Evolutionary conservation across 2,797 vertebrate species (phyloP).

Genomic region (Centroberyx gerrardi): DNA sequence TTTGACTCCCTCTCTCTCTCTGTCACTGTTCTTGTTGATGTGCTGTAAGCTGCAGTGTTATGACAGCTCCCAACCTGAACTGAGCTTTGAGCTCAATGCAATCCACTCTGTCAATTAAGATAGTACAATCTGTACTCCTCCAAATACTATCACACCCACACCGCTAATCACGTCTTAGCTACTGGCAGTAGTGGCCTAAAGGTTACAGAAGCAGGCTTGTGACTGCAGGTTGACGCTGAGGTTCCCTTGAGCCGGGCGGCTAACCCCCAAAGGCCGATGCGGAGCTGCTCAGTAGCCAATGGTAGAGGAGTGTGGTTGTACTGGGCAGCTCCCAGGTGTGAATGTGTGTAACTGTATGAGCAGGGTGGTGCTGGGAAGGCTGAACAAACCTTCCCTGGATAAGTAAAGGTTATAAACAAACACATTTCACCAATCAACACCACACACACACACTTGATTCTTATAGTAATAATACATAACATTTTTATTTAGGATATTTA

Average conservation of each 20-base stretch:
- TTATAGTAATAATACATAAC: too few species aligned
- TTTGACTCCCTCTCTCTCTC: too few species aligned
- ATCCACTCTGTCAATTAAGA: conserved; percentile 34
- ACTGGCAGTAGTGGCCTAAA: conserved; percentile 20
- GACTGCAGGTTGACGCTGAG: neutral
- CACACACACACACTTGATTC: too few species aligned
- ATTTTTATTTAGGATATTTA: too few species aligned
- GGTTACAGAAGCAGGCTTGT: conserved; percentile 5
- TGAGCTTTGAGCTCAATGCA: conserved; percentile 34
- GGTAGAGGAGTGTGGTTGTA: too few species aligned
- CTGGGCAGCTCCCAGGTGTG: too few species aligned
- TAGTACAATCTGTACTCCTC: conserved; percentile 50
- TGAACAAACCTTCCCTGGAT: too few species aligned
- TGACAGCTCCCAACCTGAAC: conserved; percentile 39
- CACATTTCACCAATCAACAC: too few species aligned
- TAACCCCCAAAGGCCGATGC: neutral
- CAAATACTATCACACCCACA: conserved; percentile 41
- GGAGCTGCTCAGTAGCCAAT: too few species aligned
- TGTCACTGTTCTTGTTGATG: conserved; percentile 44
- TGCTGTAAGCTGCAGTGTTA: conserved; percentile 31
- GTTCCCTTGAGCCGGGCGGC: neutral
- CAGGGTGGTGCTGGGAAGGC: too few species aligned
- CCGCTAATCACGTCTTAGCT: conserved; percentile 51
- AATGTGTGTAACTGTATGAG: too few species aligned
- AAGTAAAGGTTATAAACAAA: too few species aligned